Evolutionary conservation across 2,888 invertebrate species (phyloP), one percentile per base, ranked within the genome.

Genomic region (Ennomos fuscantarius): DNA sequence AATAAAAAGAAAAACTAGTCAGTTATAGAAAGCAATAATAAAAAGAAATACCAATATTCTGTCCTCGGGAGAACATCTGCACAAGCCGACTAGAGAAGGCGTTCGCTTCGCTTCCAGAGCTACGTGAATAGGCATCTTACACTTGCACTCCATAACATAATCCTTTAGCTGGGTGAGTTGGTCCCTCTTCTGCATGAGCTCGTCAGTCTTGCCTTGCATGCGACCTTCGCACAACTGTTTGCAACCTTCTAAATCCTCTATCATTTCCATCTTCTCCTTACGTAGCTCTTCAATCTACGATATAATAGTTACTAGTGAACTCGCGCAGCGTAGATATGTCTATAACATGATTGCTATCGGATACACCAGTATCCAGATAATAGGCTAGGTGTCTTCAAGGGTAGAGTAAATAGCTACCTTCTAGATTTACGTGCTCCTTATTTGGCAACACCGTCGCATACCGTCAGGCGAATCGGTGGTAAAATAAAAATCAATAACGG

Each of bases 61-160:
- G 48, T 87, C 82, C 47, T 84, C 85, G 1, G 86, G 81, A 0
- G 69, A 48, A 59, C 92, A 92, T n/a, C 55, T 58, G 65, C 92
- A 92, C 37, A 87, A 52, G 0, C 84, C 89, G 2, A 84, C 91
- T 0, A 91, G 66, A 0, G 92, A 92, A 0, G 89, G 79, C 0
- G 92, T 90, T 0, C 92, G 79, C 65, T 84, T 87, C 10, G 73
- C 90, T 64, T 87, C 81, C 10, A 89, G 79, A 0, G 69, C 47
- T 0, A 37, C 76, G 33, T 90, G 85, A 0, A 80, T 69, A 0
- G 92, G 92, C 36, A 81, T 9, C 62, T 85, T 84, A 63, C 92
- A 92, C n/a, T 70, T 71, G 54, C 92, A 92, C 31, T 87, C 86
- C 51, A 85, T 57, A 0, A 79, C 81, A 62, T 72, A 70, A 0